Conservation (phyloP, 2,797 vertebrate genomes). For the Sandelia bainsii region DNA sequence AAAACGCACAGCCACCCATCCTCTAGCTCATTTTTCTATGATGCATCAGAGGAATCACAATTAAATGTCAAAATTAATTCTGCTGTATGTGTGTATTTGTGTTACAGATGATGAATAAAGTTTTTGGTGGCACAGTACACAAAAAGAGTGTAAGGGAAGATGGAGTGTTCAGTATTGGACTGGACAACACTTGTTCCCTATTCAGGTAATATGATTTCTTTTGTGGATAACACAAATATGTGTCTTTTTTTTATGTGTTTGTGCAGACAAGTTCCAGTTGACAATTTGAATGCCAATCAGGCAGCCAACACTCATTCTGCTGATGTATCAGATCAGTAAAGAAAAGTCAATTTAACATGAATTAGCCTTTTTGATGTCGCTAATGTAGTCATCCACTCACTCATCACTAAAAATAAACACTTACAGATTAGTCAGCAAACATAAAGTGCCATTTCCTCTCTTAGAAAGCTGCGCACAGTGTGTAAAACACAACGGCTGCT, state of each 20-base stretch:
- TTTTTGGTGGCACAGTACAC: constrained; percentile 97
- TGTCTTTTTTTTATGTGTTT: neutral
- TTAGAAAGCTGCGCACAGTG: neutral
- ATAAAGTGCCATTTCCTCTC: neutral
- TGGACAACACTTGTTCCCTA: constrained; percentile 96
- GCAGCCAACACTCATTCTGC: neutral
- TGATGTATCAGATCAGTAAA: neutral
- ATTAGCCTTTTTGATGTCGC: neutral
- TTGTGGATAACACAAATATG: neutral
- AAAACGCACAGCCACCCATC: constrained; percentile 16
- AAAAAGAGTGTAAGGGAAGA: constrained; percentile 97
- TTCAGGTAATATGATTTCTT: constrained; percentile 88
- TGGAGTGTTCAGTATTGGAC: constrained; percentile 93
- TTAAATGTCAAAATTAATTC: constrained; percentile 10
- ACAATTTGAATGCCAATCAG: neutral
- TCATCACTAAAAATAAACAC: neutral
- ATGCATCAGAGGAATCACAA: neutral
- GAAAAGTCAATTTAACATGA: neutral
- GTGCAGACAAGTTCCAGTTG: no score
- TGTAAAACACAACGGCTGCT: constrained; percentile 4
- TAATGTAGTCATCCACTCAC: constrained; percentile 1
- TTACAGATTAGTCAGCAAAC: neutral
- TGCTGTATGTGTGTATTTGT: constrained; percentile 27
- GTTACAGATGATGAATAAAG: constrained; percentile 98
- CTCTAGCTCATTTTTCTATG: constrained; percentile 5